Evolutionary conservation across 2,797 vertebrate genomes (phyloP), one percentile per base, ranked within the genome.

Genomic region (Siniperca scherzeri): DNA sequence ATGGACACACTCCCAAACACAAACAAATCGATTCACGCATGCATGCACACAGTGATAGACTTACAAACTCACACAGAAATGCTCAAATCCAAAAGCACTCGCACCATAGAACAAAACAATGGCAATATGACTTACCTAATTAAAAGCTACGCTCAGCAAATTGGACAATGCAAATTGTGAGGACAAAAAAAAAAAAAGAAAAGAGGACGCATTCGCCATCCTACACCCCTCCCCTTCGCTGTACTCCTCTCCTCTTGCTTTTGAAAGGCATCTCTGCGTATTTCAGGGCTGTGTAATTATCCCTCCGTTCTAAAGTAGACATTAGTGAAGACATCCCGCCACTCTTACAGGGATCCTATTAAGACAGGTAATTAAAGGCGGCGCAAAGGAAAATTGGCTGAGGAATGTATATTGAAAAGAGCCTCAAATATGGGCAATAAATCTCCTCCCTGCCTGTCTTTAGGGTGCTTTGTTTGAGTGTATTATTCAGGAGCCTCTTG

Each of bases 351-450:
- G 73, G 88, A 92, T 92, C 89, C 90, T 83, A 94, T 94, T 94
- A 93, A 87, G 90, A 92, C 93, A 93, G 91, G 92, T 94, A 93
- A 94, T 94, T 94, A 95, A 93, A 92, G 81, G 88, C 76, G 38
- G 78, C 2, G 75, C 84, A 27, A 74, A 87, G 74, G 70, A 85
- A 93, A 92, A 91, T 84, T 92, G 88, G 87, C 88, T 82, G 74
- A 88, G 87, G 67, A 78, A 83, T 77, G 86, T 82, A 84, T 86
- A 83, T 87, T 90, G 82, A 87, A 91, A 88, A 85, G 70, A 72
- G 77, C 52, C 70, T 89, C 70, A 84, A 92, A 93, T 87, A 89
- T 77, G 81, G 78, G 70, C 83, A 83, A 90, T 92, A 89, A 87
- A 92, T 92, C 88, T 90, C 86, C 80, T 48, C 82, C 70, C 87